Conservation (phyloP, 2,888 invertebrate species). For the Eremobia ochroleuca region DNA sequence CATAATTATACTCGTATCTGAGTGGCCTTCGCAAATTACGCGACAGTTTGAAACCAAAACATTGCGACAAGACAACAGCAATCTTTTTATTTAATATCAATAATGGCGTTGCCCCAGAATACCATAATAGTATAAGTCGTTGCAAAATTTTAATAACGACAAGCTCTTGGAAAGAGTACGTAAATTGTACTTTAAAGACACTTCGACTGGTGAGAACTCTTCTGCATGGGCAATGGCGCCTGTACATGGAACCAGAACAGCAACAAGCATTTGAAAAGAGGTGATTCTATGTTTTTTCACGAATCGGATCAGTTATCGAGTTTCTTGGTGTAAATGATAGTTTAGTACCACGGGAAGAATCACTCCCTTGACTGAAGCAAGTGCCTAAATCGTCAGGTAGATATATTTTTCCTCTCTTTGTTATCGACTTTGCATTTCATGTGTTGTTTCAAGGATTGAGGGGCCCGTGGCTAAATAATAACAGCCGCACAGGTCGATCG, state of each 20-base stretch:
- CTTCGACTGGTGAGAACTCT: neutral
- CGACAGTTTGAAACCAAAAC: conserved; percentile 48
- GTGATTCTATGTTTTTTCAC: neutral
- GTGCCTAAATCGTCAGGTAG: no score
- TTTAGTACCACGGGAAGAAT: no score
- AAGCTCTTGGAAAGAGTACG: neutral
- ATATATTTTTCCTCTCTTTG: no score
- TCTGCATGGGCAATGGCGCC: neutral
- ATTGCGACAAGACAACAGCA: conserved; percentile 55
- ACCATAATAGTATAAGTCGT: neutral
- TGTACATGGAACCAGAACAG: neutral
- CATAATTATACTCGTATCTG: no score
- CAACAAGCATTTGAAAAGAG: no score
- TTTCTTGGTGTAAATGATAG: no score
- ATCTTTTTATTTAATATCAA: conserved; percentile 47
- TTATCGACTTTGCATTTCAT: no score
- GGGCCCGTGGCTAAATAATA: no score
- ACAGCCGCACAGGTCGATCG: no score
- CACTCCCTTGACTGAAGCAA: no score
- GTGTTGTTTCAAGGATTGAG: no score
- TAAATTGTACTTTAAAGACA: conserved; percentile 1
- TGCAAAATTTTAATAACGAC: conserved; percentile 31
- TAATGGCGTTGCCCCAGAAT: conserved; percentile 16
- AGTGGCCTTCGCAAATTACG: conserved; percentile 56
- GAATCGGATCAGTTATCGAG: neutral